Evolutionary conservation across 2,113 vertebrate genomes (phyloP), one percentile per base, ranked within the genome.

Genomic region (Notiomystis cincta): DNA sequence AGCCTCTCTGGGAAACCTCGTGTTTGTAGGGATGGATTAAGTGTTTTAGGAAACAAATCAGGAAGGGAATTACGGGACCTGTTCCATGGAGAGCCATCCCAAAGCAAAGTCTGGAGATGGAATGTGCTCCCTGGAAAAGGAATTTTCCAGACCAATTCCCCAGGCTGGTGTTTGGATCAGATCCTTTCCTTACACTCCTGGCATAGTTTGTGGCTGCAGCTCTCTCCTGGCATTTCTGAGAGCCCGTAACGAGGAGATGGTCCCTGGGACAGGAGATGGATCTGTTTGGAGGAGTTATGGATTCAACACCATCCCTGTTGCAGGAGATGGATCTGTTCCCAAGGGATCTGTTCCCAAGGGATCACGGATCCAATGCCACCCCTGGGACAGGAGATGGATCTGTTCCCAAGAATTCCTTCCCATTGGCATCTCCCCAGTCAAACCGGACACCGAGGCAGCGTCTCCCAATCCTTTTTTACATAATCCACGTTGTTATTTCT

Each of bases 401-500:
- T 58, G n/a, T 16, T 58, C 56, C 56, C 27, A 30, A 51, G 27
- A 83, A 58, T 45, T 61, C n/a, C 72, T 72, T 69, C 72, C 70
- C 87, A 47, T n/a, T 82, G 67, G 57, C 87, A 78, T 91, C 89
- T 73, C 83, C 84, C 92, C 95, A 73, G 67, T 93, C 89, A 79
- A 86, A 77, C 45, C 58, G 83, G 95, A 93, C 95, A 79, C 13
- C 11, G 50, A 82, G 57, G 78, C 92, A 95, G 84, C 75, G 47
- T 85, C 88, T 85, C 71, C 90, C 95, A 93, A 60, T 94, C 78
- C 84, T 73, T 90, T 94, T 76, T 76, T 67, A 87, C 78, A 40
- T 13, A 10, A 40, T 94, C 81, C 25, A 87, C 94, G 89, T 30
- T 81, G 69, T 96, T 85, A 87, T 72, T 96, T 90, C 76, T 92